Evolutionary conservation across 2,113 vertebrate species (phyloP).

Genomic region (Xyliphius kryptos): DNA sequence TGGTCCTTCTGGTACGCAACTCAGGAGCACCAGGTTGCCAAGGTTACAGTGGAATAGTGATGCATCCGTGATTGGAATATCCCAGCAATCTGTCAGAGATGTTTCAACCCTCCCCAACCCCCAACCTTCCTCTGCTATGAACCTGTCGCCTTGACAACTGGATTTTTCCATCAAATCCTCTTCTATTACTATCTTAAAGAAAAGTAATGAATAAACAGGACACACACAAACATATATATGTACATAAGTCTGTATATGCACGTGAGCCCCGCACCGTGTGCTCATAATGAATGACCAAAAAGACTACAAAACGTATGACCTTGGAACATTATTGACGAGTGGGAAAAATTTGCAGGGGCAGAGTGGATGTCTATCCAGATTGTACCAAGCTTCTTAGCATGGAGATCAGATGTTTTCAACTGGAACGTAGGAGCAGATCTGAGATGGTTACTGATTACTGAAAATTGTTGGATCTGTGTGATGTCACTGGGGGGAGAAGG

Average conservation of each 20-base stretch:
- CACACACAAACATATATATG: too few relatives aligned
- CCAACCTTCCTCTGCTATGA: too few relatives aligned
- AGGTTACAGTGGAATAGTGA: constrained; percentile 48
- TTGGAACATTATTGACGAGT: constrained; percentile 10
- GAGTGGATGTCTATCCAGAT: neutral
- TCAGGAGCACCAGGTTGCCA: constrained; percentile 39
- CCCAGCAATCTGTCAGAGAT: constrained; percentile 54
- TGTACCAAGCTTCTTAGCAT: neutral
- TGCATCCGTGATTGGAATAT: constrained; percentile 58
- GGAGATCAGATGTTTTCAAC: neutral
- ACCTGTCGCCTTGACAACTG: constrained; percentile 73
- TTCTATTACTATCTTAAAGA: constrained; percentile 35
- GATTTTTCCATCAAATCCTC: constrained; percentile 68
- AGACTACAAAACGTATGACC: constrained; percentile 20
- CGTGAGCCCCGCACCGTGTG: too few relatives aligned
- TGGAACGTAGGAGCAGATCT: too few relatives aligned
- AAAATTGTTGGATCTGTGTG: constrained; percentile 1
- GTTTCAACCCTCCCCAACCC: constrained; percentile 45
- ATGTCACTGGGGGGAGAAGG: too few relatives aligned
- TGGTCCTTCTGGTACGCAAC: constrained; percentile 38
- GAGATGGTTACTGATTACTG: constrained; percentile 13
- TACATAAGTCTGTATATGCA: too few relatives aligned
- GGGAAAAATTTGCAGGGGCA: neutral
- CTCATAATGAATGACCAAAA: too few relatives aligned
- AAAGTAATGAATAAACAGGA: too few relatives aligned